These are phyloP conservation scores for Diadromus collaris DNA, from an alignment of 2,888 invertebrate species.

Conservation along the genomic window DNA sequence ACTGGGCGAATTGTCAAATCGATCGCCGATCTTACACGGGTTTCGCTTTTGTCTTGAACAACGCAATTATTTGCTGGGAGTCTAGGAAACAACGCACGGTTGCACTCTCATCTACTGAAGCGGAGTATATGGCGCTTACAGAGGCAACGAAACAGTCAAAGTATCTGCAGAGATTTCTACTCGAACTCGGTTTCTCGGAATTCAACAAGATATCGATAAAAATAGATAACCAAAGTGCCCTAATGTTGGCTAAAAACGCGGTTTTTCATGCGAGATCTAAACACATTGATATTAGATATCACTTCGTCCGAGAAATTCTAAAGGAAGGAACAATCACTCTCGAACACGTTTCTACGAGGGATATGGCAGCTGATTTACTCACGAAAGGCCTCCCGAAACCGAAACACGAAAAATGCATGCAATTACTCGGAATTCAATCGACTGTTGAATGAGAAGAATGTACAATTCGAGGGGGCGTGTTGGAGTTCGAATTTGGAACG, in stretches of 20 bases:
- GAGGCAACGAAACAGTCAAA: constrained; percentile 23
- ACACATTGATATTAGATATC: constrained; percentile 38
- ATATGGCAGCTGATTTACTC: constrained; percentile 37
- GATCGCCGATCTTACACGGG: constrained; percentile 31
- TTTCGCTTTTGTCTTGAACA: constrained; percentile 13
- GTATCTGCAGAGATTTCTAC: constrained; percentile 6
- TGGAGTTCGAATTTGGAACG: neutral
- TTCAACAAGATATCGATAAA: neutral
- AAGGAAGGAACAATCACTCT: constrained; percentile 1
- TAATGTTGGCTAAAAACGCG: constrained; percentile 4
- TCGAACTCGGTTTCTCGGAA: no score
- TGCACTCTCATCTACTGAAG: constrained; percentile 25
- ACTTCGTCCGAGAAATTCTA: constrained; percentile 34
- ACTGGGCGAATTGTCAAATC: constrained; percentile 9
- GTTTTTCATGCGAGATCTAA: constrained; percentile 21
- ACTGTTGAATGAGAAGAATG: neutral
- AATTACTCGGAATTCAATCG: constrained; percentile 5
- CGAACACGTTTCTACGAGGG: constrained; percentile 18
- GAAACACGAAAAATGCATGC: constrained; percentile 17
- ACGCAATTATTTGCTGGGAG: constrained; percentile 16
- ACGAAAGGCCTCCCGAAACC: constrained; percentile 23
- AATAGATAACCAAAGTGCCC: constrained; percentile 43
- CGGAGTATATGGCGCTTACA: constrained; percentile 16
- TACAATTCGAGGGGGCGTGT: constrained; percentile 4
- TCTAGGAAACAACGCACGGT: constrained; percentile 31